Evolutionary conservation across 2,888 invertebrate genomes (phyloP).

Genomic region (Dermolepida albohirtum): DNA sequence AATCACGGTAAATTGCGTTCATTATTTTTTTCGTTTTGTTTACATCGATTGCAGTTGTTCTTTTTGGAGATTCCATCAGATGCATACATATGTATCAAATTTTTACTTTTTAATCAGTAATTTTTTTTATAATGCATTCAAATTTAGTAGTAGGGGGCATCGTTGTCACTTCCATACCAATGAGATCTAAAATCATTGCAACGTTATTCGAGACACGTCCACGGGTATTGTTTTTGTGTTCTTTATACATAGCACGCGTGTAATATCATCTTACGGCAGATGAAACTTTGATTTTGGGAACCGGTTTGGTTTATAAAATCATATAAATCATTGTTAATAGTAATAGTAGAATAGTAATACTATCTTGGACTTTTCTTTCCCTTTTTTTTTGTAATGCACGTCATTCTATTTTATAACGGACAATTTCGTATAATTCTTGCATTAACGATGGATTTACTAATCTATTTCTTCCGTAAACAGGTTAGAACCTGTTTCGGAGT

Average conservation of each 20-base stretch:
- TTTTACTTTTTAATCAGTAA: no score
- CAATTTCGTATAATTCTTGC: neutral
- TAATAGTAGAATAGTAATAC: no score
- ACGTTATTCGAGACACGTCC: slow-evolving; percentile 17
- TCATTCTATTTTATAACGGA: slow-evolving; percentile 5
- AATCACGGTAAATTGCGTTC: no score
- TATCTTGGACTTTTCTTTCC: no score
- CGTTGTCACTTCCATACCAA: neutral
- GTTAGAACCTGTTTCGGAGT: slow-evolving; percentile 60
- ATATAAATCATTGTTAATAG: no score
- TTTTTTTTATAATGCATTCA: neutral
- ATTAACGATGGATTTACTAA: slow-evolving; percentile 1
- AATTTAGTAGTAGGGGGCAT: neutral
- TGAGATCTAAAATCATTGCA: slow-evolving; percentile 12
- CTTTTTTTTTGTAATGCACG: no score
- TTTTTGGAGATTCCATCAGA: no score
- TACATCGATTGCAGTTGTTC: no score
- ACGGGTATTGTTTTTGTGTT: slow-evolving; percentile 45
- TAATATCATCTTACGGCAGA: slow-evolving; percentile 51
- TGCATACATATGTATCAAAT: no score
- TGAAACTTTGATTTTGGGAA: slow-evolving; percentile 49
- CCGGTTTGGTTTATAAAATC: slow-evolving; percentile 28
- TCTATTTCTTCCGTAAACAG: slow-evolving; percentile 51
- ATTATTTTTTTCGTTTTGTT: no score
- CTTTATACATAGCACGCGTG: slow-evolving; percentile 49